Base-by-base conservation (phyloP, 2,113 vertebrate species). In the Ranitomeya imitator region DNA sequence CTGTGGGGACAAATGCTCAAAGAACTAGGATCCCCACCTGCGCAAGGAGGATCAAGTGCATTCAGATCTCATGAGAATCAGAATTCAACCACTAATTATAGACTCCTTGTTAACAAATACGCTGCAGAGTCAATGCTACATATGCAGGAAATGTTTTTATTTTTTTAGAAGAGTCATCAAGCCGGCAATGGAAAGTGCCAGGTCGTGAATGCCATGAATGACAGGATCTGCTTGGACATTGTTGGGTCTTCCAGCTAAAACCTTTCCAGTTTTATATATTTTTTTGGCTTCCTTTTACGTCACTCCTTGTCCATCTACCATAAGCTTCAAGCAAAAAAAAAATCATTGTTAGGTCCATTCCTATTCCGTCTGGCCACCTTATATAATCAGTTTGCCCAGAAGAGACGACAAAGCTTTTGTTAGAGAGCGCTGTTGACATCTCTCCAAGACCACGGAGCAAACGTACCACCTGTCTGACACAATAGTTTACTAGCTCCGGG, bases 241-340 rank as follows among this genome's bases (percentile, higher is more conserved):
- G 12, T 51, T 19, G 71, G 71, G 71, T 74, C 71, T 74, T 76
- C 26, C 73, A 76, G 73, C 45, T 76, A 76, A 76, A 76, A 52
- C 18, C 37, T 52, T 21, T 76, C 73, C 45, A 19, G 3, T 19
- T 52, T 19, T 76, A 1, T 51, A 51, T 51, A 19, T 21, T 76
- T 76, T 51, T 52, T 21, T 76, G 51, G 45, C 37, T 31, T 52
- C 73, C 73, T 76, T 21, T 76, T 12, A 21, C 26, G 31, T 37
- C 26, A 45, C 7, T 74, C 15, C 71, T 31, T 16, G 26, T 74
- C 71, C 31, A 74, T 74, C 71, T 74, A 74, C 26, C 37, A 21
- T 16, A 16, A 80, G 52, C 55, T 80, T 60, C 54, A 18, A 57
- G 55, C 52, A 59, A 26, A 59, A 31, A 67, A 67, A 67, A 59